Conservation (phyloP, 2,888 invertebrate genomes). For the Spialia ferax region DNA sequence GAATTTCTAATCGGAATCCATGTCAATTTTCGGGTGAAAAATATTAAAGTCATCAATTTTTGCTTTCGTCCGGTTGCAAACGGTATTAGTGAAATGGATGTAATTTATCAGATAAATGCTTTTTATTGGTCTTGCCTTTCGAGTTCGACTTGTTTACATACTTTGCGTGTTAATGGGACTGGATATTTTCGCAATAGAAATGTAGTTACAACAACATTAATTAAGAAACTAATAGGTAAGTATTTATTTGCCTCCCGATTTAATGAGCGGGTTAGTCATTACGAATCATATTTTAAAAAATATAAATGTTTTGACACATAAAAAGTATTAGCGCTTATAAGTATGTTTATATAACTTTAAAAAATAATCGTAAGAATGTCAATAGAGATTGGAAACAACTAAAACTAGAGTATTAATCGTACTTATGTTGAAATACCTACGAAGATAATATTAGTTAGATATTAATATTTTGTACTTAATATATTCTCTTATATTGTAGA, state of each 20-base stretch:
- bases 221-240: neutral
- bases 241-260: neutral
- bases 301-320: too few relatives aligned
- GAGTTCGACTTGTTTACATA: constrained; percentile 19
- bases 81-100: constrained; percentile 24
- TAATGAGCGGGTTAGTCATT: neutral
- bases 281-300: neutral
- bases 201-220: constrained; percentile 7
- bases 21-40: constrained; percentile 7
- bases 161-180: constrained; percentile 20
- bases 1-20: constrained; percentile 32
- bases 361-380: too few relatives aligned
- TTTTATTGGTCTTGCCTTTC: constrained; percentile 14
- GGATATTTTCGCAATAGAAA: constrained; percentile 14
- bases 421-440: too few relatives aligned
- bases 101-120: constrained; percentile 29
- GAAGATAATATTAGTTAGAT: too few relatives aligned
- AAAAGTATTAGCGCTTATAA: too few relatives aligned
- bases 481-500: too few relatives aligned
- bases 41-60: constrained; percentile 25
- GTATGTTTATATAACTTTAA: too few relatives aligned
- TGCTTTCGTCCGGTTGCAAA: constrained; percentile 10
- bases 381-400: too few relatives aligned
- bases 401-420: too few relatives aligned
- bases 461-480: too few relatives aligned